Evolutionary conservation across 2,113 vertebrate genomes (phyloP).

Genomic region (Phalacrocorax carbo): DNA sequence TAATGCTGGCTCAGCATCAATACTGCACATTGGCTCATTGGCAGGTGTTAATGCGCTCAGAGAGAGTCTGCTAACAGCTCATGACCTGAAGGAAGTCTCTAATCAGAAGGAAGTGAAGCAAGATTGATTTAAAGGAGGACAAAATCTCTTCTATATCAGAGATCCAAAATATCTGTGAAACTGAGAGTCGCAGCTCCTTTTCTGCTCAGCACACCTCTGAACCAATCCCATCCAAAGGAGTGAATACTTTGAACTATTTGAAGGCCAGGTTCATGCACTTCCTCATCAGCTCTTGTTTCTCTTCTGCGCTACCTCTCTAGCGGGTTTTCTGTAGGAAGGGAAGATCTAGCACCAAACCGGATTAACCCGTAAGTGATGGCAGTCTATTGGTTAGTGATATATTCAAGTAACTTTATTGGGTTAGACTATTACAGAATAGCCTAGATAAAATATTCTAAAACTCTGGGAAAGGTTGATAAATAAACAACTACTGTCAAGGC

Average conservation of each 20-base stretch:
- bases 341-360: neutral
- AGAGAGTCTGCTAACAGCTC: slow-evolving; percentile 29
- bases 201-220: neutral
- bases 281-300: neutral
- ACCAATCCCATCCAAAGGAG: neutral
- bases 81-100: slow-evolving; percentile 32
- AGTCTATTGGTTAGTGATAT: neutral
- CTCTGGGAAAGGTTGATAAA: neutral
- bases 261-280: neutral
- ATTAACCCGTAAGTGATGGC: neutral
- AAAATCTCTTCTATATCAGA: neutral
- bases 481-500: neutral
- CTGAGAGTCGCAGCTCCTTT: neutral
- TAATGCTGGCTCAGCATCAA: slow-evolving; percentile 40
- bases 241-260: neutral
- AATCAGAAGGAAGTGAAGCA: slow-evolving; percentile 35
- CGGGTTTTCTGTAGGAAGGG: neutral
- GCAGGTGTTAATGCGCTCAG: slow-evolving; percentile 60
- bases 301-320: neutral
- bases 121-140: slow-evolving; percentile 16
- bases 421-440: neutral
- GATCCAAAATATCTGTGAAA: neutral
- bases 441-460: neutral
- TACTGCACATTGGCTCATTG: slow-evolving; percentile 18
- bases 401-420: neutral